Conservation (phyloP, 2,797 vertebrate genomes). For the Megaceryle alcyon region DNA sequence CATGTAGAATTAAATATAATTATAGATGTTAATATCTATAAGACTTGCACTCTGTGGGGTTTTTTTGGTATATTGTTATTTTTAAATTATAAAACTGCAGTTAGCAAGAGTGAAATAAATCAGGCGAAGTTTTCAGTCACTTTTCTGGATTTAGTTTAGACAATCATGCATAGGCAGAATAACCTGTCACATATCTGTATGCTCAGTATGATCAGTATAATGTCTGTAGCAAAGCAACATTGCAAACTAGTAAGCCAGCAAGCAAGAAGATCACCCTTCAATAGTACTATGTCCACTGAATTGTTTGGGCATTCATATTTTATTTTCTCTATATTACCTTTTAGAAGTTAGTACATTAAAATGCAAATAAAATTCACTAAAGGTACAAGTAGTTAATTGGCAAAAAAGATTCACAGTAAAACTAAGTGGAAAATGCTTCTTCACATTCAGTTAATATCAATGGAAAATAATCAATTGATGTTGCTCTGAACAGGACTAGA, state of each 20-base stretch:
- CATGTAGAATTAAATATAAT: background rate
- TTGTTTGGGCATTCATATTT: background rate
- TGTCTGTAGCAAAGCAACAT: fast-evolving
- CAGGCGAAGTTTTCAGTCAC: background rate
- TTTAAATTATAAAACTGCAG: background rate
- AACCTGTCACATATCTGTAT: background rate
- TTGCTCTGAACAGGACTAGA: background rate
- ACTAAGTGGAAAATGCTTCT: background rate
- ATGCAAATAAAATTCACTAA: background rate
- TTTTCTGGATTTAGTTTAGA: background rate
- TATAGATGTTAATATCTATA: background rate
- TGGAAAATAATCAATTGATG: background rate
- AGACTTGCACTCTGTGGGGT: fast-evolving
- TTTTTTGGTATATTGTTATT: background rate
- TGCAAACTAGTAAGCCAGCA: background rate
- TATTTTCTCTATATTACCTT: background rate
- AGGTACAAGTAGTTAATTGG: background rate
- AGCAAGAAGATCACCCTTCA: background rate
- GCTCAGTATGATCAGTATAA: background rate
- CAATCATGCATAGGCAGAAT: background rate
- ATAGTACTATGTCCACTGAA: fast-evolving
- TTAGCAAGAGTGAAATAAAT: background rate
- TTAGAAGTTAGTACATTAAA: background rate
- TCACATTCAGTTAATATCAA: background rate
- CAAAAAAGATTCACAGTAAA: background rate